phyloP scores from a whole-genome alignment of 1,140 invertebrate species.

The Papilio xuthus region DNA sequence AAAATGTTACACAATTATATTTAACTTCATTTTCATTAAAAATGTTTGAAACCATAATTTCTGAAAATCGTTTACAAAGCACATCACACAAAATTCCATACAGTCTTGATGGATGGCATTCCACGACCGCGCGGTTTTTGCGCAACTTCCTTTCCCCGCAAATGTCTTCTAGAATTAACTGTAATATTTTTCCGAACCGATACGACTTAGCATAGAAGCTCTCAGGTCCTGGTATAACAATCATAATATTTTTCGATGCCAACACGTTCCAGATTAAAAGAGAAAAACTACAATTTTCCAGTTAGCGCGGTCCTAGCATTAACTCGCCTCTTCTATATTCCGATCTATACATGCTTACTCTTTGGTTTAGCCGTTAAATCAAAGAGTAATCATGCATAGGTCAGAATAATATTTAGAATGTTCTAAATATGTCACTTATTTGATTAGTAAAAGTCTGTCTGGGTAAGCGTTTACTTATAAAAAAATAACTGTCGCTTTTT shows the following conservation, averaged over 20 bases:
- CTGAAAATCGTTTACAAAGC: background rate
- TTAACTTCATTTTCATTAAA: background rate
- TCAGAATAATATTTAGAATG: too few species aligned
- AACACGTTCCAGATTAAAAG: background rate
- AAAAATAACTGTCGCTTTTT: background rate
- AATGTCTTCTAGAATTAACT: background rate
- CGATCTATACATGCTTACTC: too few species aligned
- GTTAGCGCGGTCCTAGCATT: too few species aligned
- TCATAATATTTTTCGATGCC: background rate
- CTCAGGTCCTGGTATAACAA: background rate
- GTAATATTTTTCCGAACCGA: background rate
- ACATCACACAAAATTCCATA: background rate
- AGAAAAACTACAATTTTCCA: too few species aligned
- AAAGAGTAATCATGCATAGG: too few species aligned
- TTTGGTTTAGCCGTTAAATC: too few species aligned
- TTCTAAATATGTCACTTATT: too few species aligned
- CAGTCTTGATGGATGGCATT: constrained; percentile 18
- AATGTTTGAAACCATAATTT: background rate
- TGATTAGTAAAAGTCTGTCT: too few species aligned
- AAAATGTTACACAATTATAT: background rate
- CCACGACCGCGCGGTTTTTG: constrained; percentile 3
- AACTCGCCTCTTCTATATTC: too few species aligned
- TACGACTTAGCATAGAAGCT: background rate
- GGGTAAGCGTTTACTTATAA: too few species aligned
- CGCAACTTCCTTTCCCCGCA: constrained; percentile 16